Percentiles rank a stretch among this genome's conserved stretches.
phyloP scores from a whole-genome alignment of 2,797 vertebrate species.

The Heliangelus exortis region DNA sequence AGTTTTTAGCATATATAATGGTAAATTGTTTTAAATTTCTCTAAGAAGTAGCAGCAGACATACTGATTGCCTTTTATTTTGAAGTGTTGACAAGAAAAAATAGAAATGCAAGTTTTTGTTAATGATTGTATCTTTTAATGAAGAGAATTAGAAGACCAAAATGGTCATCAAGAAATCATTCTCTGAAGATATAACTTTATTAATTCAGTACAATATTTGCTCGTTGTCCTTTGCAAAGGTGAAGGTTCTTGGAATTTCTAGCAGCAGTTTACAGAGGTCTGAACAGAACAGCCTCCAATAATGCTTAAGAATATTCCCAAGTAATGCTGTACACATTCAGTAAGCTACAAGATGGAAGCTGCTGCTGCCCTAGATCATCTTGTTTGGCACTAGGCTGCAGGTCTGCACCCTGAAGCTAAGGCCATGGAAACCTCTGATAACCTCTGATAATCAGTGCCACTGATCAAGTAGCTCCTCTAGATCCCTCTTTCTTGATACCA shows the following conservation, averaged over 20 bases:
- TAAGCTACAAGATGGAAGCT: background rate
- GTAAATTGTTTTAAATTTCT: background rate
- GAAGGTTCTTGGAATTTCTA: background rate
- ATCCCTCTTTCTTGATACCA: background rate
- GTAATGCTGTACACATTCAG: background rate
- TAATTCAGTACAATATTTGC: background rate
- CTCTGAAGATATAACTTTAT: background rate
- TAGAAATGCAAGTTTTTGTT: background rate
- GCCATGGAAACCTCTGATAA: background rate
- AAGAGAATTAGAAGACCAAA: background rate
- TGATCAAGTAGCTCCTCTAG: background rate
- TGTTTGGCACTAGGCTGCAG: background rate
- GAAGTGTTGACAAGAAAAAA: background rate
- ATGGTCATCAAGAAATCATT: background rate
- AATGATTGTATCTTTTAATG: background rate
- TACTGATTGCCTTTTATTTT: background rate
- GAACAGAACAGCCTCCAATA: background rate
- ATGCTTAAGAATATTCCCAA: background rate
- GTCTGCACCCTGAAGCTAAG: background rate
- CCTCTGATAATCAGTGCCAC: background rate
- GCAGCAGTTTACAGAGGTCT: background rate
- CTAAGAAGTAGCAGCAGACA: background rate
- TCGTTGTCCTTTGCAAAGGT: background rate
- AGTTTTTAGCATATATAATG: background rate
- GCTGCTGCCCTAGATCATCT: background rate